These are phyloP conservation scores for Labeo calbasu DNA, from an alignment of 2,797 vertebrate genomes.

Conservation along the genomic window DNA sequence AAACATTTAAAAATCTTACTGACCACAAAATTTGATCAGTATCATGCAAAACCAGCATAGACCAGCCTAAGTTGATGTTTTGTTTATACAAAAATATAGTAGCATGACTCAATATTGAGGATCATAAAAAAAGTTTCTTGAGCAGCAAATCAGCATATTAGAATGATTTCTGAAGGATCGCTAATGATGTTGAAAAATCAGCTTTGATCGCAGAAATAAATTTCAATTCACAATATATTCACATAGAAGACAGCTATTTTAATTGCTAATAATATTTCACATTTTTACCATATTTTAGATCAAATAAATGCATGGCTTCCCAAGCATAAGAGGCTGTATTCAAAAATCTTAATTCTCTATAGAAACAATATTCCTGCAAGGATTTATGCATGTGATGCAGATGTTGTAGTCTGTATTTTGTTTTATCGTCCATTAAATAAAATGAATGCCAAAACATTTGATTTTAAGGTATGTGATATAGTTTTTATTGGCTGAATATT, in stretches of 20 bases:
- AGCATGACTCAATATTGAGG: too few relatives aligned
- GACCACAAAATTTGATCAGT: too few relatives aligned
- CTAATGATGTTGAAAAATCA: neutral
- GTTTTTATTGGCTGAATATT: conserved; percentile 31
- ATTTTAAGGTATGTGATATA: neutral
- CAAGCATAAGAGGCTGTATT: neutral
- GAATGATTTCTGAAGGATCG: neutral
- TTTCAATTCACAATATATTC: neutral
- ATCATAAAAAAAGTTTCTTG: too few relatives aligned
- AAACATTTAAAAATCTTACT: too few relatives aligned
- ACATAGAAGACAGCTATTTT: neutral
- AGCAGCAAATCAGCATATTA: neutral
- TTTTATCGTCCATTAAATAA: neutral
- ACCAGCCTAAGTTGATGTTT: too few relatives aligned
- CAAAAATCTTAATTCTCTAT: neutral
- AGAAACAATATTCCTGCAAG: neutral
- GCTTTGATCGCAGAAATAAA: neutral
- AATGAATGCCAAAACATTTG: neutral
- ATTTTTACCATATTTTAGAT: neutral
- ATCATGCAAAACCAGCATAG: too few relatives aligned
- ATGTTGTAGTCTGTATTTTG: neutral
- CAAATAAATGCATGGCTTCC: neutral
- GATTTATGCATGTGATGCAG: neutral
- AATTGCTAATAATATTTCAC: neutral
- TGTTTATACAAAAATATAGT: too few relatives aligned